Base-by-base conservation (phyloP, 2,113 vertebrate species). In the Phasianus colchicus region DNA sequence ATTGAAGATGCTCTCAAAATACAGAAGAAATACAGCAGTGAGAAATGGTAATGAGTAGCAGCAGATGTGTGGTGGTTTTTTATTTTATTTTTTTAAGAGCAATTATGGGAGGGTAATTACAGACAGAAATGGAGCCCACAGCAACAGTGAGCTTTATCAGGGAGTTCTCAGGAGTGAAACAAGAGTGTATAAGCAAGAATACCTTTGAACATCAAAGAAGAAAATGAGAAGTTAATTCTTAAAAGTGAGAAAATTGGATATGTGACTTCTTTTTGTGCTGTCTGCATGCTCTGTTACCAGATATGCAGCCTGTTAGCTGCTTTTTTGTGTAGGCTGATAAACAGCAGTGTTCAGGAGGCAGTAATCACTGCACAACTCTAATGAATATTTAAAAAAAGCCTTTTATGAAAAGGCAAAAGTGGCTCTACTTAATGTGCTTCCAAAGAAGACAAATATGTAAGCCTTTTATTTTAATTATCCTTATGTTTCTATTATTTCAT, bases 71-170 rank as follows among this genome's bases (percentile, higher is more conserved):
- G 55, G 20, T 58, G 17, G 55, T n/a, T 58, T 57, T 57, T 57
- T 19, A 57, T 97, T 96, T 65, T 86, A 91, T 96, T 96, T 93
- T 96, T 94, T 30, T 54, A 54, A 88, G 89, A 83, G 74, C 92
- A 87, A 83, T 90, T 87, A 73, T 79, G 88, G 78, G 95, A 95
- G 89, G 90, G 93, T 97, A 96, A 96, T 97, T 96, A 95, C 92
- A 95, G 95, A 89, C 92, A 84, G 96, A 96, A 97, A 97, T 96
- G 97, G 93, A 89, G 93, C 93, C 95, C 91, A 64, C 77, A 93
- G 38, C 38, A 74, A 96, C 84, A 96, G 90, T 79, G 92, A 87
- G 91, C 48, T 95, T 96, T 94, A 96, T 93, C 89, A 93, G 75
- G 63, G 93, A 81, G 77, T 93, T 95, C 94, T 71, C 83, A 88